Percentiles rank a stretch among this genome's conserved stretches.
These are phyloP conservation scores for Apodemus agrarius DNA, from an alignment of 2,797 vertebrate species.

Conservation along the genomic window DNA sequence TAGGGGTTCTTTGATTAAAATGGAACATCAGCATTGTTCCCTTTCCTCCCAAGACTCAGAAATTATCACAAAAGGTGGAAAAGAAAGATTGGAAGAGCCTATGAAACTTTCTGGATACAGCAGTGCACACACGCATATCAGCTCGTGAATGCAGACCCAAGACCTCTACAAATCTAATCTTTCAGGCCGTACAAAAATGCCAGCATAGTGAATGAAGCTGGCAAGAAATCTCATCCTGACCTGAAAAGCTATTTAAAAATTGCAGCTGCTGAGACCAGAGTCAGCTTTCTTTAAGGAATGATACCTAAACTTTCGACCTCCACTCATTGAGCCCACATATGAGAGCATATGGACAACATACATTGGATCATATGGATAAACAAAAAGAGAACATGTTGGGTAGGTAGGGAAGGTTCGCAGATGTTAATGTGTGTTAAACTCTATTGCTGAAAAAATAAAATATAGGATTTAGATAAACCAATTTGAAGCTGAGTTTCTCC, in stretches of 20 bases:
- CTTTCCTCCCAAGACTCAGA: not conserved
- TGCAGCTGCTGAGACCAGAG: not conserved
- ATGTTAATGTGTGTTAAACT: not conserved
- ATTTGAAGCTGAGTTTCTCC: not conserved
- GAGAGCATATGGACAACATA: not conserved
- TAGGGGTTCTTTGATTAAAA: not conserved
- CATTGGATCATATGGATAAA: not conserved
- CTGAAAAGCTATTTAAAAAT: not conserved
- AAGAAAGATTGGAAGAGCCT: not conserved
- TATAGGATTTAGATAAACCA: not conserved
- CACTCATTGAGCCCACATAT: too few species aligned
- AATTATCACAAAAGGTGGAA: not conserved
- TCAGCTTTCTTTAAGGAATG: not conserved
- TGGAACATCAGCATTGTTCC: not conserved
- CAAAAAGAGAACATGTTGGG: not conserved
- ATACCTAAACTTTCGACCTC: not conserved
- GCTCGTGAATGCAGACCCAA: not conserved
- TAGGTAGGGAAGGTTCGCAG: not conserved
- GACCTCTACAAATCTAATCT: not conserved
- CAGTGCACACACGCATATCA: too few species aligned
- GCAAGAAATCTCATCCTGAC: not conserved
- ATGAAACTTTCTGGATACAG: not conserved
- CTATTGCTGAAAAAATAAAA: not conserved
- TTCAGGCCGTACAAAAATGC: not conserved
- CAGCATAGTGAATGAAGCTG: not conserved